Conservation (phyloP, 2,797 vertebrate genomes). For the Yasuhikotakia modesta region DNA sequence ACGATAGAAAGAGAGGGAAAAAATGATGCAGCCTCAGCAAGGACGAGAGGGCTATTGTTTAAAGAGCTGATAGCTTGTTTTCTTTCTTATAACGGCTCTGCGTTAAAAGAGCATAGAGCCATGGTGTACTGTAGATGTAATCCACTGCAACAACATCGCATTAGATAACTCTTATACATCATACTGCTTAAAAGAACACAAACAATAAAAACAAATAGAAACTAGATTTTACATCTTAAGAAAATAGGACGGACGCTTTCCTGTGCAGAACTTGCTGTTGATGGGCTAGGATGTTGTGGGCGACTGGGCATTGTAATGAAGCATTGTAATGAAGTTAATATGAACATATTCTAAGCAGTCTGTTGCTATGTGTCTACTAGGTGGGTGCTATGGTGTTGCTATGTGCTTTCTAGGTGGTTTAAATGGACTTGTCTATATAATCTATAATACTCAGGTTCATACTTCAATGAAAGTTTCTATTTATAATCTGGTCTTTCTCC, state of each 20-base stretch:
- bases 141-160: constrained; percentile 6
- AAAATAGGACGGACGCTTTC: neutral
- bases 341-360: neutral
- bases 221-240: neutral
- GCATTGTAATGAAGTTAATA: neutral
- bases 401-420: neutral
- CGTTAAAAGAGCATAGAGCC: constrained; percentile 2
- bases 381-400: neutral
- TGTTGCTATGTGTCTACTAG: no score
- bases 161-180: neutral
- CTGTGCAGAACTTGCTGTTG: neutral
- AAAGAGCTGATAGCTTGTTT: constrained; percentile 13
- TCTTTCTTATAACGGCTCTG: neutral
- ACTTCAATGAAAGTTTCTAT: no score
- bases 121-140: constrained; percentile 28
- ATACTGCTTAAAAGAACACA: no score
- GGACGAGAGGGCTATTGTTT: constrained; percentile 19
- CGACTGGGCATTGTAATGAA: no score
- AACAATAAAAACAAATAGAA: neutral
- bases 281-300: neutral
- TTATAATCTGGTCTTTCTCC: no score
- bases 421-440: no score
- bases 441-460: no score
- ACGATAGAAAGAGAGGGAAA: constrained; percentile 11
- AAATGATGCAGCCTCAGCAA: constrained; percentile 14